phyloP scores from a whole-genome alignment of 2,888 invertebrate species.

The Crocallis elinguaria region DNA sequence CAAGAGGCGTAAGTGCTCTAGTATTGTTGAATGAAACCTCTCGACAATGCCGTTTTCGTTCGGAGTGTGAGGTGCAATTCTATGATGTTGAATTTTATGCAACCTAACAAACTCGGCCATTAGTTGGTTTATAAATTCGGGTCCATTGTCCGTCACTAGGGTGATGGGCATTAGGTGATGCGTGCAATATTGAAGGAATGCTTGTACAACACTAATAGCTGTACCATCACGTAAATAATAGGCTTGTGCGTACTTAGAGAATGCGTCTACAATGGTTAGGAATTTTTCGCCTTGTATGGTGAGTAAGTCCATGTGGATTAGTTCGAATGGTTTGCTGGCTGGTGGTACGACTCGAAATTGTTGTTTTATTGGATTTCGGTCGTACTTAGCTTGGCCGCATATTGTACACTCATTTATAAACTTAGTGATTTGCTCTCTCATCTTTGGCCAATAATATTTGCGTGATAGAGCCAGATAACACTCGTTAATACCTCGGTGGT shows the following conservation, averaged over 20 bases:
- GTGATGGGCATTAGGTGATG: slow-evolving; percentile 30
- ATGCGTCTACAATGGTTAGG: slow-evolving; percentile 34
- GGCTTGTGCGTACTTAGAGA: slow-evolving; percentile 38
- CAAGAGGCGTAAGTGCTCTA: background rate
- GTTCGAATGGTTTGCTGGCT: slow-evolving; percentile 34
- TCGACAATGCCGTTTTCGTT: slow-evolving; percentile 32
- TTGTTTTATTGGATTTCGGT: slow-evolving; percentile 30
- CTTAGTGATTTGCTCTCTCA: too few relatives aligned
- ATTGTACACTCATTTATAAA: slow-evolving; percentile 32
- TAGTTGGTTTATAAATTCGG: slow-evolving; percentile 32
- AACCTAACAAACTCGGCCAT: slow-evolving; percentile 25
- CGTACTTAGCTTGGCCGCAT: slow-evolving; percentile 40
- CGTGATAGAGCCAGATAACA: slow-evolving; percentile 34
- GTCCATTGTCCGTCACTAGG: slow-evolving; percentile 35
- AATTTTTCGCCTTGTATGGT: slow-evolving; percentile 35
- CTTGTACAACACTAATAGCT: slow-evolving; percentile 32
- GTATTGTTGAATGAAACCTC: slow-evolving; percentile 22
- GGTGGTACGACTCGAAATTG: slow-evolving; percentile 31
- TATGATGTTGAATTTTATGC: slow-evolving; percentile 33
- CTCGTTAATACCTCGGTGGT: slow-evolving; percentile 41
- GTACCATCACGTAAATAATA: slow-evolving; percentile 30
- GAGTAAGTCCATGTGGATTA: slow-evolving; percentile 35
- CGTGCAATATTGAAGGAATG: slow-evolving; percentile 25
- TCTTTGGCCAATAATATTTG: slow-evolving; percentile 41
- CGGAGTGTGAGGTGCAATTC: slow-evolving; percentile 21